A percentile compares a stretch with the other conserved stretches of the same genome.
These are phyloP conservation scores for Desmodus rotundus DNA, from an alignment of 2,113 vertebrate species.

Conservation along the genomic window DNA sequence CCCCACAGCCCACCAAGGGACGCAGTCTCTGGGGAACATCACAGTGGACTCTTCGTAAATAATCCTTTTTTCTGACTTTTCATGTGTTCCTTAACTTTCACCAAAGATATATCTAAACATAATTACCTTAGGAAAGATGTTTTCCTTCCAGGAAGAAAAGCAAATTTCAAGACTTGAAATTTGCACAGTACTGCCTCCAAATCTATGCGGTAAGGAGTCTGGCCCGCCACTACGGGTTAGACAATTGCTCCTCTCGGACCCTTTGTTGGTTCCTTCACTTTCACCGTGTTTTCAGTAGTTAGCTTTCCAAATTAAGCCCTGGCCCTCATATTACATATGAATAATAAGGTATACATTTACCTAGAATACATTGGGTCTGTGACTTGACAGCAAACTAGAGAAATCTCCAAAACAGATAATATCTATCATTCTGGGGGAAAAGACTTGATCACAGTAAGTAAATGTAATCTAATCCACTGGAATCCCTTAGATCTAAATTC, in stretches of 20 bases:
- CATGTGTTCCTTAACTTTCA: background rate
- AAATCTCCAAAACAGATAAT: background rate
- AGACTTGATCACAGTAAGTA: background rate
- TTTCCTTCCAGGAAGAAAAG: background rate
- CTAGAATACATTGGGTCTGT: background rate
- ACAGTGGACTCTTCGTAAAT: background rate
- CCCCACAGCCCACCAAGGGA: fast-evolving
- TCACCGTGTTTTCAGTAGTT: background rate
- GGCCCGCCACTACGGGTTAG: fast-evolving
- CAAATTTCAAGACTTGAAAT: background rate
- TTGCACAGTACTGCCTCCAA: background rate
- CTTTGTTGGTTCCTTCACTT: background rate
- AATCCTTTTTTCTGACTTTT: background rate
- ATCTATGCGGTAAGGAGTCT: background rate
- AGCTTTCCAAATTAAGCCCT: background rate
- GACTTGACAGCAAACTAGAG: background rate
- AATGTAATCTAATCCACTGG: background rate
- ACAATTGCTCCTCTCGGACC: background rate
- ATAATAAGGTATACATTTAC: background rate
- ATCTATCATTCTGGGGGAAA: background rate
- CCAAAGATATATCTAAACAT: background rate
- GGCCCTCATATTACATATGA: background rate
- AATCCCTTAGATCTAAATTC: background rate
- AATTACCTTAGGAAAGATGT: background rate
- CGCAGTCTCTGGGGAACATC: background rate